A percentile compares a stretch with the other conserved stretches of the same genome.
These are phyloP conservation scores for Bugula neritina DNA, from an alignment of 2,888 invertebrate genomes.

Conservation along the genomic window DNA sequence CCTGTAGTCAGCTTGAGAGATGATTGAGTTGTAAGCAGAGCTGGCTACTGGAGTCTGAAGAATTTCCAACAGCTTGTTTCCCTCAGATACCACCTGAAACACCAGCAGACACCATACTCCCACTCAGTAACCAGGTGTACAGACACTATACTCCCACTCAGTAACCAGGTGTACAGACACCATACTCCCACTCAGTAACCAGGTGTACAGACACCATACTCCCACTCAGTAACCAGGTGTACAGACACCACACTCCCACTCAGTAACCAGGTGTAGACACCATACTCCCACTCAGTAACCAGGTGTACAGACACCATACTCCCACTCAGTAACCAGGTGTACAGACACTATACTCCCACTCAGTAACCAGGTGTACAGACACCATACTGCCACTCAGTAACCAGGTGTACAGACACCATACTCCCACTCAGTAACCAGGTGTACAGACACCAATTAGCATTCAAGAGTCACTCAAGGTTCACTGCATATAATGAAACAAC, in stretches of 20 bases:
- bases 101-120: not conserved
- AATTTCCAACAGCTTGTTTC: constrained; percentile 55
- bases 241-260: not conserved
- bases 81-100: constrained; percentile 54
- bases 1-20: constrained; percentile 73
- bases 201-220: not conserved
- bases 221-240: not conserved
- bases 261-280: too few species aligned
- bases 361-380: too few species aligned
- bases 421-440: too few species aligned
- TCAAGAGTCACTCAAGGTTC: too few species aligned
- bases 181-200: not conserved
- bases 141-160: not conserved
- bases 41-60: constrained; percentile 54
- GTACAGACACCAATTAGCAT: too few species aligned
- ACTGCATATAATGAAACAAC: too few species aligned
- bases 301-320: too few species aligned
- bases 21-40: constrained; percentile 49
- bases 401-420: too few species aligned
- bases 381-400: too few species aligned
- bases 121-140: not conserved
- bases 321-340: too few species aligned
- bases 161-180: not conserved
- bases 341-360: too few species aligned
- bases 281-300: too few species aligned